phyloP scores from a whole-genome alignment of 2,113 vertebrate genomes.

The Oceanodroma tethys region DNA sequence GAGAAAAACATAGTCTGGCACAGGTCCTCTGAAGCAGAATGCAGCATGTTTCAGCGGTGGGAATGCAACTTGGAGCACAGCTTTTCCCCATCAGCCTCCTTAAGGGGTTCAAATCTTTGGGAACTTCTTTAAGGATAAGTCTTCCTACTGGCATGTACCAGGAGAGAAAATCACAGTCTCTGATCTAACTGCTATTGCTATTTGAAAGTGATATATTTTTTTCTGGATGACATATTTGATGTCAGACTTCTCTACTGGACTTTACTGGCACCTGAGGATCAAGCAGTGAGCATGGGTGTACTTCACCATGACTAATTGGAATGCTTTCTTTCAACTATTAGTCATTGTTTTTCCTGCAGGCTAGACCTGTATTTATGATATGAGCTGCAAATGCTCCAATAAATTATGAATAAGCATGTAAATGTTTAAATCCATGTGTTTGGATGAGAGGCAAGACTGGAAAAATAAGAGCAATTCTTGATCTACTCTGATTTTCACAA shows the following conservation, averaged over 20 bases:
- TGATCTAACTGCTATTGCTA: not conserved
- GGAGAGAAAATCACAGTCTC: not conserved
- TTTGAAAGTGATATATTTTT: not conserved
- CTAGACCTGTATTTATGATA: slow-evolving; percentile 10
- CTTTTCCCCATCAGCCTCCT: not conserved
- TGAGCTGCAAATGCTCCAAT: slow-evolving; percentile 13
- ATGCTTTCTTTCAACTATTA: slow-evolving; percentile 23
- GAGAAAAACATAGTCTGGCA: not conserved
- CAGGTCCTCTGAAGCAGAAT: not conserved
- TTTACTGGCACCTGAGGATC: not conserved
- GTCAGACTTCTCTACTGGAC: not conserved
- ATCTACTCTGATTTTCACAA: not conserved
- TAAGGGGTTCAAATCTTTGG: not conserved
- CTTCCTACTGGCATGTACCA: not conserved
- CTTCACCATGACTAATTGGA: slow-evolving; percentile 40
- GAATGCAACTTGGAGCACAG: not conserved
- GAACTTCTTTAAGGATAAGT: not conserved
- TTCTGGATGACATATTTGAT: slow-evolving; percentile 12
- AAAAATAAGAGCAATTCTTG: slow-evolving; percentile 4
- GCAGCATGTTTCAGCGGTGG: not conserved
- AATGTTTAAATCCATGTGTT: slow-evolving; percentile 25
- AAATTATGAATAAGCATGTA: slow-evolving; percentile 52
- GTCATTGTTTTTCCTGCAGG: slow-evolving; percentile 58
- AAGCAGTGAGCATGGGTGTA: not conserved
- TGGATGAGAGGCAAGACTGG: not conserved